Percentiles rank a stretch among this genome's conserved stretches.
Evolutionary conservation across 2,113 vertebrate genomes (phyloP).

Genomic region (Cryptotis parvus): DNA sequence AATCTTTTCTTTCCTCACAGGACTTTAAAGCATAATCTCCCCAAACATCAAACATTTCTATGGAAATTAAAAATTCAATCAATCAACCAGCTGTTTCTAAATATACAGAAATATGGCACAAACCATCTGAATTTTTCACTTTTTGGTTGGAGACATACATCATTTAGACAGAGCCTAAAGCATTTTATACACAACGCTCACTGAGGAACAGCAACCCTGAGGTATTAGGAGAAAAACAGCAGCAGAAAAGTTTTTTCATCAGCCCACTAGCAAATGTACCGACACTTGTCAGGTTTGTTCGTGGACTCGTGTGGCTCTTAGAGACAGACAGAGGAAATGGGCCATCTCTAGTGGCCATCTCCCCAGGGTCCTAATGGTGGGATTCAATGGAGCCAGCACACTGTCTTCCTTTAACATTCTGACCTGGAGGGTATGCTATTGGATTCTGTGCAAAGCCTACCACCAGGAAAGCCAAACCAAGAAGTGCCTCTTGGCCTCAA

Average conservation of each 20-base stretch:
- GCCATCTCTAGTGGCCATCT: no score
- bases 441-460: rapidly evolving
- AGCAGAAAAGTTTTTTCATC: neutral
- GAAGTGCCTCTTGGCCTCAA: neutral
- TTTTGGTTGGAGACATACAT: slow-evolving; percentile 53
- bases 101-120: slow-evolving; percentile 66
- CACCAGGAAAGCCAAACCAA: neutral
- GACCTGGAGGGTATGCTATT: no score
- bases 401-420: no score
- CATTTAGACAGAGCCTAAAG: slow-evolving; percentile 64
- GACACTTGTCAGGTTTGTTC: no score
- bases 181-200: neutral
- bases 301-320: no score
- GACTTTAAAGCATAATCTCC: slow-evolving; percentile 47
- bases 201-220: neutral
- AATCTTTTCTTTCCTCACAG: slow-evolving; percentile 58
- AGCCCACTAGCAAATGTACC: no score
- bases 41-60: slow-evolving; percentile 66
- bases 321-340: no score
- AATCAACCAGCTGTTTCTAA: slow-evolving; percentile 74
- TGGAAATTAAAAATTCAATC: slow-evolving; percentile 74
- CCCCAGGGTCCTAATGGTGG: no score
- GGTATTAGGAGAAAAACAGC: neutral
- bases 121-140: slow-evolving; percentile 41
- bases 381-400: no score